Evolutionary conservation across 2,113 vertebrate genomes (phyloP), one percentile per base, ranked within the genome.

Genomic region (Caretta caretta): DNA sequence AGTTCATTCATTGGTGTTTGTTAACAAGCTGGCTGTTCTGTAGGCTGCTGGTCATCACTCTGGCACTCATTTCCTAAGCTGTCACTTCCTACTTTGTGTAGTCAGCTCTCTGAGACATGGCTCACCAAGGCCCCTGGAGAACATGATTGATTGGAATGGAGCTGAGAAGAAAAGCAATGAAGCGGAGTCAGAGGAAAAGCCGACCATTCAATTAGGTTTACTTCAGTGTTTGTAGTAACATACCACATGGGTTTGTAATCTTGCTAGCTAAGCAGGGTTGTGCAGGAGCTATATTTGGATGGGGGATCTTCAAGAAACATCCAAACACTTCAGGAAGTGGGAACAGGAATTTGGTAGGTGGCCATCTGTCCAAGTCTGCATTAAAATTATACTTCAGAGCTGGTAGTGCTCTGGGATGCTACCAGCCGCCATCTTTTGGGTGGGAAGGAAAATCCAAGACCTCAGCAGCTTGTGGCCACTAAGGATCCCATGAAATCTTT

Each of bases 11-110:
- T n/a, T 96, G 95, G 91, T 94, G 90, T 27, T 10, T 3, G 2
- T 53, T 96, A 76, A 90, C 0, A 3, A 86, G 49, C 94, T 46
- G 93, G 95, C 96, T 95, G 90, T 90, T 87, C 69, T 25, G 59
- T 22, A 93, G 96, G 88, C 92, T 94, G 96, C 92, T 84, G 51
- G 94, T 97, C 93, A 84, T 97, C 95, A 91, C 95, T 87, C 96
- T 78, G 94, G 90, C 93, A 17, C 90, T 95, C 88, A 65, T 94
- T 97, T 95, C 96, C 16, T 1, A 97, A 90, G 93, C 96, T 95
- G 93, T 94, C 95, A 93, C 90, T 96, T 97, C 95, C 96, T 95
- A 87, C 95, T 92, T 2, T 86, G 88, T 86, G 92, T 80, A 93
- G 93, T 90, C 95, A 85, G 89, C 81, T 96, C 93, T 65, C 90